Percentiles rank a stretch among this genome's conserved stretches.
Evolutionary conservation across 2,888 invertebrate genomes (phyloP).

Genomic region (Platypus cylindrus): DNA sequence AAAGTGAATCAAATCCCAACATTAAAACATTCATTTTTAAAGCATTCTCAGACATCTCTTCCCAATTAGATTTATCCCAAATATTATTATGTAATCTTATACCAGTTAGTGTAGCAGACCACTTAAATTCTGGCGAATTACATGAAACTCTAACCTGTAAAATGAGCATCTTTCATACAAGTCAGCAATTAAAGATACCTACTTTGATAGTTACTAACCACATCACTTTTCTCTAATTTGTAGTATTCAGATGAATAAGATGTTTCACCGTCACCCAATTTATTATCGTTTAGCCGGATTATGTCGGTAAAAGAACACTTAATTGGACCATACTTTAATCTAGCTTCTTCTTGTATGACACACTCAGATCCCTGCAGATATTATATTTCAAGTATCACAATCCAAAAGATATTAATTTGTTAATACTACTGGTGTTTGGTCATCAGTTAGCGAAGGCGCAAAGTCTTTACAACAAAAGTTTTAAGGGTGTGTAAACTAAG

Average conservation of each 20-base stretch:
- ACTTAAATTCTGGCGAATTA: conserved; percentile 39
- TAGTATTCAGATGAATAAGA: conserved; percentile 44
- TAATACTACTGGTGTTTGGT: too few species aligned
- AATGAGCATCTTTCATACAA: background rate
- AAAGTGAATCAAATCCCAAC: conserved; percentile 81
- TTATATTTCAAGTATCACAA: too few species aligned
- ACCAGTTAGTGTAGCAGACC: conserved; percentile 56
- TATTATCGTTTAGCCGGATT: conserved; percentile 51
- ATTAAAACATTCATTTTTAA: conserved; percentile 61
- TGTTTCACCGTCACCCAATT: conserved; percentile 41
- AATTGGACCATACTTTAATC: conserved; percentile 32
- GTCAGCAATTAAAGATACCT: background rate
- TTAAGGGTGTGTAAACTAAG: too few species aligned
- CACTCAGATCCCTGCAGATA: conserved; percentile 35
- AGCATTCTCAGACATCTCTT: conserved; percentile 35
- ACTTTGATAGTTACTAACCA: conserved; percentile 33
- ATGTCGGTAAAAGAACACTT: conserved; percentile 56
- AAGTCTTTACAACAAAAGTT: too few species aligned
- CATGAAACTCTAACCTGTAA: conserved; percentile 51
- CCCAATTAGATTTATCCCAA: conserved; percentile 37
- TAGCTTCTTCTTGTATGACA: conserved; percentile 39
- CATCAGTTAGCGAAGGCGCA: too few species aligned
- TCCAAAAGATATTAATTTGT: too few species aligned
- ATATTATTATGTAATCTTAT: conserved; percentile 39
- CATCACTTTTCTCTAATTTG: conserved; percentile 53